phyloP scores from a whole-genome alignment of 2,113 vertebrate genomes.

The Epinephelus cyanopodus region DNA sequence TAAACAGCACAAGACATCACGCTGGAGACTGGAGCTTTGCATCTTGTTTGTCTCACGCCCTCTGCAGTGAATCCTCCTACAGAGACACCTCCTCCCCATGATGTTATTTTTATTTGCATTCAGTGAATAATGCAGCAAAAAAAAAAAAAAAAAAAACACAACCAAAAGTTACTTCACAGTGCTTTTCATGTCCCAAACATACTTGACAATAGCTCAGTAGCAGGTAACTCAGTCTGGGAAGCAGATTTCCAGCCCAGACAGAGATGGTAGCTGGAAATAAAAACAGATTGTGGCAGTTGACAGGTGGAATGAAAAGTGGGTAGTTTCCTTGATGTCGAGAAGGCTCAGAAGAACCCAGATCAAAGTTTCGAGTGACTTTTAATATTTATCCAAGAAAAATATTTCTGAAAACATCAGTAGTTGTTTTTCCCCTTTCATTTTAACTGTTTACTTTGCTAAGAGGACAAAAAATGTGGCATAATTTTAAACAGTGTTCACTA shows the following conservation, averaged over 20 bases:
- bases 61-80: conserved; percentile 15
- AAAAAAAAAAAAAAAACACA: conserved; percentile 30
- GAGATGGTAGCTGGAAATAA: conserved; percentile 69
- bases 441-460: conserved; percentile 56
- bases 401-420: conserved; percentile 74
- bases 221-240: conserved; percentile 49
- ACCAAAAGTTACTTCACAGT: conserved; percentile 63
- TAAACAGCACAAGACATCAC: conserved; percentile 8
- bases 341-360: conserved; percentile 74
- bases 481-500: conserved; percentile 53
- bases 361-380: conserved; percentile 78
- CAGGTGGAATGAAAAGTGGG: conserved; percentile 78
- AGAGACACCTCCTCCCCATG: conserved; percentile 43
- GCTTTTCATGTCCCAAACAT: conserved; percentile 67
- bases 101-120: conserved; percentile 72
- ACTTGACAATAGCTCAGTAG: conserved; percentile 73
- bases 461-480: conserved; percentile 40
- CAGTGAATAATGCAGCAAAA: conserved; percentile 59
- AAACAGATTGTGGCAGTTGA: conserved; percentile 79
- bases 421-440: conserved; percentile 69
- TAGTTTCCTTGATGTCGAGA: conserved; percentile 78
- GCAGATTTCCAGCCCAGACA: conserved; percentile 62
- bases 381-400: conserved; percentile 77
- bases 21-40: conserved; percentile 16
- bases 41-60: conserved; percentile 2